Base-by-base conservation (phyloP, 2,797 vertebrate species). In the Rhynchonycteris naso region DNA sequence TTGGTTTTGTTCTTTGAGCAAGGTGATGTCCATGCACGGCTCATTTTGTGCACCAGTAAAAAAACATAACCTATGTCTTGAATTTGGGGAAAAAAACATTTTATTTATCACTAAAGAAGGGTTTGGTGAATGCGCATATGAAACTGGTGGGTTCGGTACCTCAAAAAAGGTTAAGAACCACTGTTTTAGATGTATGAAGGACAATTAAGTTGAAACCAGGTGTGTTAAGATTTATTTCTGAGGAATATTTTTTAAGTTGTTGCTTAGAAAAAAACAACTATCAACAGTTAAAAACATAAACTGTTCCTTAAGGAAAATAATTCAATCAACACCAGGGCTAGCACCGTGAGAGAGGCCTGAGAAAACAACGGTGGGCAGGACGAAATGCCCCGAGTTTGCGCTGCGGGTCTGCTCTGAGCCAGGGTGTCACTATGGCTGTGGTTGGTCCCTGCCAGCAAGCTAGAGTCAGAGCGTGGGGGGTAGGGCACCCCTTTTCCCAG, bases 361-460 rank as follows among this genome's bases (percentile, higher is more conserved):
- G 11, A 9, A 5, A 14, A n/a, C 16, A 18, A 18, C 1, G 22
- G 30, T 3, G 19, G 33, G 56, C 79, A 50, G 65, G 71, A 26
- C 56, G 6, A 47, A 47, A 47, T 28, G 69, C 4, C 80, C 0
- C 43, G 43, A 43, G 5, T 43, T 43, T 5, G 43, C 8, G 43
- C 8, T 5, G 3, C 43, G 5, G 47, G 22, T 33, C n/a, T 35
- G 75, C 21, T 69, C 26, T 69, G 65, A 71, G 54, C 8, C 63
- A 47, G 12, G 12, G 74, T 7, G 9, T 7, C 1, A 4, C 54
- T 22, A 22, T 26, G 54, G 43, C 10, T 14, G 4, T 6, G 5
- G 22, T 2, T 6, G 5, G 22, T 2, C 2, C 30, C 50, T 0
- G 28, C 26, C 16, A 12, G n/a, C 0, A 1, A 35, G 38, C 19